A percentile compares a stretch with the other conserved stretches of the same genome.
Evolutionary conservation across 2,113 vertebrate genomes (phyloP).

Genomic region (Macrotis lagotis): DNA sequence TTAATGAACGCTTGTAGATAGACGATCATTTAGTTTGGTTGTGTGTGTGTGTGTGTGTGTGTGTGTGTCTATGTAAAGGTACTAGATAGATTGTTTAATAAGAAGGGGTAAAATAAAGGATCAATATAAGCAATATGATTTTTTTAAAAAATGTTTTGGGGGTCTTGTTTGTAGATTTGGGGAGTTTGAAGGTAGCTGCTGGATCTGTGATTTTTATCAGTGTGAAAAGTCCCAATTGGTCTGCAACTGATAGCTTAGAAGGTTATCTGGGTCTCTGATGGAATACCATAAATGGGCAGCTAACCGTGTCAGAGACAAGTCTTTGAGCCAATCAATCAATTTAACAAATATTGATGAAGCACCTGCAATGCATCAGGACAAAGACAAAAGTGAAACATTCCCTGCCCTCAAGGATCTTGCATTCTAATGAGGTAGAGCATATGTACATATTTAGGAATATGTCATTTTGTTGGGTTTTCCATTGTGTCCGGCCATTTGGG

Average conservation of each 20-base stretch:
- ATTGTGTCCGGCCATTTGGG: background rate
- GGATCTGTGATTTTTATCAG: background rate
- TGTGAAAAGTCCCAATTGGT: background rate
- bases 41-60: too few relatives aligned
- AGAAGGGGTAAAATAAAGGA: background rate
- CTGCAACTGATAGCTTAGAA: background rate
- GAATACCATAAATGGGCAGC: background rate
- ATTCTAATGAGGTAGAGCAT: background rate
- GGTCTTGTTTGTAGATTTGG: background rate
- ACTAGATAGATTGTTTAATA: background rate
- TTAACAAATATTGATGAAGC: background rate
- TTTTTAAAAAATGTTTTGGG: background rate
- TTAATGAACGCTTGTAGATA: background rate
- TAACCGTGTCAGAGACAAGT: background rate
- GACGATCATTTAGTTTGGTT: background rate
- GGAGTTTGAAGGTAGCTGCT: background rate
- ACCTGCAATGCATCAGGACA: background rate
- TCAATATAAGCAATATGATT: background rate
- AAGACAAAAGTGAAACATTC: background rate
- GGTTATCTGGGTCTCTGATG: background rate
- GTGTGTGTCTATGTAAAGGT: background rate
- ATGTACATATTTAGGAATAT: background rate
- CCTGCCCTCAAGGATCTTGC: background rate
- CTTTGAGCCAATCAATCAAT: background rate
- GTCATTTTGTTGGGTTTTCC: background rate